phyloP scores from a whole-genome alignment of 2,888 invertebrate genomes.

The Hydroisotoma schaefferi region DNA sequence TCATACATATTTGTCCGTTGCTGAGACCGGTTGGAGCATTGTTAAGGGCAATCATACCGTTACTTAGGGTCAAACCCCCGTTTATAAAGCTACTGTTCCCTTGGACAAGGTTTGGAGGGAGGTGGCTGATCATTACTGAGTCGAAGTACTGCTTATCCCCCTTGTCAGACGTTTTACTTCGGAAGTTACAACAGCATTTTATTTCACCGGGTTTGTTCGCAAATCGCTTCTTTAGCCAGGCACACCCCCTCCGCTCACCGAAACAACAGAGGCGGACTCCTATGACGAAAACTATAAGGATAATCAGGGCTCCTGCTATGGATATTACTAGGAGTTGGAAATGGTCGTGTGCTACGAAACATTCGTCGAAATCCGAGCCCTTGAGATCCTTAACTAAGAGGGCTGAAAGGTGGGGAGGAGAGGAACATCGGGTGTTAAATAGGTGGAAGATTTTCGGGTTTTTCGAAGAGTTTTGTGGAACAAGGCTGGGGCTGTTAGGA shows the following conservation, averaged over 20 bases:
- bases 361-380: constrained; percentile 38
- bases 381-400: constrained; percentile 39
- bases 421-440: constrained; percentile 33
- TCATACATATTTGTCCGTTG: no score
- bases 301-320: constrained; percentile 33
- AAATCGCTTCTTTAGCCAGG: no score
- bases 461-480: neutral
- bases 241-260: no score
- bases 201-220: no score
- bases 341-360: constrained; percentile 38
- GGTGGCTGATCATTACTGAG: no score
- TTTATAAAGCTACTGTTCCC: no score
- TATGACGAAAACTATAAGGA: constrained; percentile 33
- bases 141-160: constrained; percentile 38
- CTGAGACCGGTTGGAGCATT: no score
- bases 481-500: neutral
- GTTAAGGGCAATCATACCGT: no score
- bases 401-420: constrained; percentile 28
- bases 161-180: constrained; percentile 25
- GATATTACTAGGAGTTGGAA: constrained; percentile 39
- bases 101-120: no score
- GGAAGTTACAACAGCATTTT: constrained; percentile 22
- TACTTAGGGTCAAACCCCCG: no score
- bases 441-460: constrained; percentile 11
- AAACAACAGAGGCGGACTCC: constrained; percentile 31